A percentile compares a stretch with the other conserved stretches of the same genome.
Evolutionary conservation across 2,888 invertebrate species (phyloP).

Genomic region (Sisyra terminalis): DNA sequence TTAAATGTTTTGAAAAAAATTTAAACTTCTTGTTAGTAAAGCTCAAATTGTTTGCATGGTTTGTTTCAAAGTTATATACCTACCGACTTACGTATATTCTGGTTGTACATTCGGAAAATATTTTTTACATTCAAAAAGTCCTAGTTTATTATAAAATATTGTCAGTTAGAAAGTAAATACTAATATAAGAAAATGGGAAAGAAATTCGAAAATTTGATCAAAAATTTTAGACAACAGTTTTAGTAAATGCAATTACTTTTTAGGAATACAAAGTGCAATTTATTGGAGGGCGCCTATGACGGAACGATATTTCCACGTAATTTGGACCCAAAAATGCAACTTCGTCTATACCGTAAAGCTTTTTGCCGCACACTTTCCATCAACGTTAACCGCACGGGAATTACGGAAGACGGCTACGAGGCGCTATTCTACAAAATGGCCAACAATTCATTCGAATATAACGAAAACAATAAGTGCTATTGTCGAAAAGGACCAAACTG

Average conservation of each 20-base stretch:
- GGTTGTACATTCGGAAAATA: too few species aligned
- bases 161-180: too few species aligned
- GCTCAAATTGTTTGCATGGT: too few species aligned
- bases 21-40: too few species aligned
- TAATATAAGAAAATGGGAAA: not conserved
- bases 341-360: slow-evolving; percentile 52
- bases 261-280: slow-evolving; percentile 45
- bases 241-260: too few species aligned
- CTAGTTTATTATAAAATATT: too few species aligned
- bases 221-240: too few species aligned
- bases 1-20: too few species aligned
- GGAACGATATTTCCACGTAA: slow-evolving; percentile 52
- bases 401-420: slow-evolving; percentile 32
- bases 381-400: slow-evolving; percentile 23
- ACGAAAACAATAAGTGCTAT: slow-evolving; percentile 45
- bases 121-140: too few species aligned
- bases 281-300: slow-evolving; percentile 49
- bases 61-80: too few species aligned
- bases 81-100: too few species aligned
- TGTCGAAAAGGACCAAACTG: slow-evolving; percentile 52
- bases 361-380: slow-evolving; percentile 57
- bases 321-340: slow-evolving; percentile 32
- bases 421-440: slow-evolving; percentile 45
- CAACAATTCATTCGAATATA: slow-evolving; percentile 33
- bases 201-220: too few species aligned